phyloP scores from a whole-genome alignment of 1,140 invertebrate genomes.

The Oreohelix idahoensis region DNA sequence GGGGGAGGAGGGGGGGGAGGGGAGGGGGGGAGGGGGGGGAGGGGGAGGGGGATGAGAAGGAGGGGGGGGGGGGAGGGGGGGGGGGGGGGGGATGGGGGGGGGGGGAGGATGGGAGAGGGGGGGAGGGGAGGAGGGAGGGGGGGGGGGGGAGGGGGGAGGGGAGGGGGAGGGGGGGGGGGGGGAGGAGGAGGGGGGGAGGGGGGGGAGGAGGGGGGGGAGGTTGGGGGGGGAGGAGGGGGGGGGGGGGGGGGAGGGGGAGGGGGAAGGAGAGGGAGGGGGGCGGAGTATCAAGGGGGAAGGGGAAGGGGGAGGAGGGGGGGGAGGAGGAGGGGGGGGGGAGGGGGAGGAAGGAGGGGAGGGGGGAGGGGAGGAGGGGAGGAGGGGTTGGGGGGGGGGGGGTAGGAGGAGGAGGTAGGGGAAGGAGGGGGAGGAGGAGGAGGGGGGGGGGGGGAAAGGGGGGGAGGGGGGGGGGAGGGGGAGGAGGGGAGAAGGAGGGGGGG shows the following conservation, averaged over 20 bases:
- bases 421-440: not conserved
- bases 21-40: too few species aligned
- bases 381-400: too few species aligned
- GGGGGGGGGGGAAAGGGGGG: not conserved
- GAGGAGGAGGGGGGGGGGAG: not conserved
- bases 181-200: not conserved
- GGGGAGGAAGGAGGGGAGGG: not conserved
- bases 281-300: not conserved
- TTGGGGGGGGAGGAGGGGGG: too few species aligned
- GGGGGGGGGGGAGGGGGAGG: not conserved
- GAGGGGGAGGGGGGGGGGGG: not conserved
- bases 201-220: too few species aligned
- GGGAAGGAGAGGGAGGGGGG: not conserved
- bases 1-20: too few species aligned
- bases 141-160: not conserved
- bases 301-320: not conserved
- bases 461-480: not conserved
- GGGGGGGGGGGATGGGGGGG: too few species aligned
- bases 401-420: too few species aligned
- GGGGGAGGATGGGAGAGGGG: too few species aligned
- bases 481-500: not conserved
- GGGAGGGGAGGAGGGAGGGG: too few species aligned
- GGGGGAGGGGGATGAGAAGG: too few species aligned
- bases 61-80: too few species aligned
- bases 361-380: too few species aligned